phyloP scores from a whole-genome alignment of 2,797 vertebrate genomes.

The Brachymystax lenok region DNA sequence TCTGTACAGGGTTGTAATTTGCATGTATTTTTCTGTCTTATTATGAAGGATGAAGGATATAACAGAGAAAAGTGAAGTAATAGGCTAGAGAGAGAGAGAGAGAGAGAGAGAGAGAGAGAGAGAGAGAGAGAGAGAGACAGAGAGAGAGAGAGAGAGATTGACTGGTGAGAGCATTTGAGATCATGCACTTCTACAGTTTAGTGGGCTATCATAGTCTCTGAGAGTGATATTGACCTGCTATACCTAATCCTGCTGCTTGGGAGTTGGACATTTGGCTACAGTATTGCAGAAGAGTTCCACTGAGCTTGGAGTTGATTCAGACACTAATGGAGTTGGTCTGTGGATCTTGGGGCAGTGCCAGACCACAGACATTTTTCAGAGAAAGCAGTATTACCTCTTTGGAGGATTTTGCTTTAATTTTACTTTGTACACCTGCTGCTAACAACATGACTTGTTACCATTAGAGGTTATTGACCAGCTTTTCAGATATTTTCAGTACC shows the following conservation, averaged over 20 bases:
- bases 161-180: conserved; percentile 30
- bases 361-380: not conserved
- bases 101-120: not conserved
- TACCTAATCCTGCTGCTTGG: not conserved
- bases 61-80: not conserved
- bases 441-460: not conserved
- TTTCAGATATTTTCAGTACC: not conserved
- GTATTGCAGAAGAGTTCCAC: not conserved
- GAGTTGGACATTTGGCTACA: not conserved
- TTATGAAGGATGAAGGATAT: not conserved
- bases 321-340: not conserved
- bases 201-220: not conserved
- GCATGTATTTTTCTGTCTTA: not conserved
- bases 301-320: not conserved
- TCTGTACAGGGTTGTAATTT: not conserved
- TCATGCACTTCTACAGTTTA: not conserved
- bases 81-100: not conserved
- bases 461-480: not conserved
- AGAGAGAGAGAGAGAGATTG: conserved; percentile 30
- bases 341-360: not conserved
- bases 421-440: not conserved
- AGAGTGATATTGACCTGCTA: not conserved
- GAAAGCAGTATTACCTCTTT: not conserved
- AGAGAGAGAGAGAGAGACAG: conserved; percentile 14
- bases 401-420: not conserved